Evolutionary conservation across 2,797 vertebrate genomes (phyloP).

Genomic region (Arnoldichthys spilopterus): DNA sequence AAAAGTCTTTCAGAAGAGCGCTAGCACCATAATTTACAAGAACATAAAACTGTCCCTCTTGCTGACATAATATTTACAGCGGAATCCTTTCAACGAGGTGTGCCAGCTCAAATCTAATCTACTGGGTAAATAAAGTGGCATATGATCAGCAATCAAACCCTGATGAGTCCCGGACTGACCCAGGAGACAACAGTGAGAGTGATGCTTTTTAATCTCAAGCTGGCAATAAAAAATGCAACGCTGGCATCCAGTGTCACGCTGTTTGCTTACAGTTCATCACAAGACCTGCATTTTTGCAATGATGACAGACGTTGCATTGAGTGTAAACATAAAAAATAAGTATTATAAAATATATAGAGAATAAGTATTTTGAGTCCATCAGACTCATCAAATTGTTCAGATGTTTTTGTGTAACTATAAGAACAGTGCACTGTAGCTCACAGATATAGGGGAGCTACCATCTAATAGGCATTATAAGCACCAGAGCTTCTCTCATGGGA

Average conservation of each 20-base stretch:
- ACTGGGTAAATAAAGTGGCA: constrained; percentile 60
- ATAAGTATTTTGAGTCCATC: background rate
- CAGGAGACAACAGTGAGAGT: constrained; percentile 49
- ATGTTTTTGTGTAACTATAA: background rate
- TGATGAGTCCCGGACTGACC: constrained; percentile 61
- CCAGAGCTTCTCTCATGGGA: background rate
- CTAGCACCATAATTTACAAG: constrained; percentile 49
- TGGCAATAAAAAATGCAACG: constrained; percentile 58
- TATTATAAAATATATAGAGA: too few species aligned
- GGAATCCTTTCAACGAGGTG: constrained; percentile 28
- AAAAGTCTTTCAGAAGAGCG: constrained; percentile 36
- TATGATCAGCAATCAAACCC: constrained; percentile 59
- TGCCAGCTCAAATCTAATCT: constrained; percentile 33
- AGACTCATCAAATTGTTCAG: constrained; percentile 19
- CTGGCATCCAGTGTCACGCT: constrained; percentile 49
- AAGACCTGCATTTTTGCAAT: constrained; percentile 34
- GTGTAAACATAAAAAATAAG: constrained; percentile 25
- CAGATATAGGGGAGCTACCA: background rate
- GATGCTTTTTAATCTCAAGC: constrained; percentile 64
- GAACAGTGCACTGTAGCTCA: background rate
- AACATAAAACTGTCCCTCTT: constrained; percentile 44
- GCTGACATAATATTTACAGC: constrained; percentile 56
- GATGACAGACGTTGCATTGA: constrained; percentile 37
- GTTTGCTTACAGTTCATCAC: constrained; percentile 61
- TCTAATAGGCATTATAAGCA: background rate